These are phyloP conservation scores for Scaptomyza caliginosa DNA, from an alignment of 2,888 invertebrate species.

Conservation along the genomic window DNA sequence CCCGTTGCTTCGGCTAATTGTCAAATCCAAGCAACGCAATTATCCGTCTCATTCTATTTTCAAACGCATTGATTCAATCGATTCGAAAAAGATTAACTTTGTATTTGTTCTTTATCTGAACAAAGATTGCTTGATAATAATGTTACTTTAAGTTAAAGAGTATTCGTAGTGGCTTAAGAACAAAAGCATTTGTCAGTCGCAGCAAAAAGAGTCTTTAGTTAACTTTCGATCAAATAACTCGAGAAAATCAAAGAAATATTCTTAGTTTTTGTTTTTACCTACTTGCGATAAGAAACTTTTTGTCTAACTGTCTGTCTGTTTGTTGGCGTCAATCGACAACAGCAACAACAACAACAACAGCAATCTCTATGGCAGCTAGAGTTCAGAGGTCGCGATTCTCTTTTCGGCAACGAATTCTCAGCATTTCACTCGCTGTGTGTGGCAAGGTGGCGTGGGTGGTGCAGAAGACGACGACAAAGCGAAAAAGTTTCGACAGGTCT, in stretches of 20 bases:
- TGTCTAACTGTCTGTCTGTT: conserved; percentile 21
- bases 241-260: background rate
- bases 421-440: conserved; percentile 33
- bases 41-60: background rate
- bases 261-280: background rate
- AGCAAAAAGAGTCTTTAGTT: background rate
- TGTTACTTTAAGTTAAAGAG: no score
- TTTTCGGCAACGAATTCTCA: conserved; percentile 8
- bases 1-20: rapidly evolving
- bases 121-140: background rate
- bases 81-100: background rate
- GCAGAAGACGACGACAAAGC: conserved; percentile 8
- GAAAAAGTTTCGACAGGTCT: conserved; percentile 71
- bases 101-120: background rate
- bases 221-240: background rate
- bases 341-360: conserved; percentile 8
- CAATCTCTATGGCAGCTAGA: conserved; percentile 17
- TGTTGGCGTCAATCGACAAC: conserved; percentile 27
- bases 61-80: background rate
- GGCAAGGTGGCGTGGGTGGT: conserved; percentile 41
- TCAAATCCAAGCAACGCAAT: background rate
- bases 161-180: no score
- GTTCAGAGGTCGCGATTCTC: conserved; percentile 24
- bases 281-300: conserved; percentile 38
- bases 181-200: background rate